Evolutionary conservation across 1,140 invertebrate genomes (phyloP), one percentile per base, ranked within the genome.

Genomic region (Drosophila leontia): DNA sequence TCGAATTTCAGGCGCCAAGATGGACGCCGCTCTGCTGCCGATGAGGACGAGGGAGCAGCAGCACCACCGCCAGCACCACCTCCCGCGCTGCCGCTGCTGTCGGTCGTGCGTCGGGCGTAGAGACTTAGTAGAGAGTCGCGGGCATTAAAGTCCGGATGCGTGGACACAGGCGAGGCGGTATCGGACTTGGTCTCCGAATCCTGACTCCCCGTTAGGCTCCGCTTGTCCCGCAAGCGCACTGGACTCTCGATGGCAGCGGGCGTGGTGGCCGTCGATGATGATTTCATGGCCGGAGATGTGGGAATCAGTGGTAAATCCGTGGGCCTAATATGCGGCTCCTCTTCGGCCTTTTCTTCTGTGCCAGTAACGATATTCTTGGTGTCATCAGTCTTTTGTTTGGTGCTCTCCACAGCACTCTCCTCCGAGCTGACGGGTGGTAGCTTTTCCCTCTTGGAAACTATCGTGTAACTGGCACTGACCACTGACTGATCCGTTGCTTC

Each of bases 1-100:
- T 98, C 97, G 92, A 98, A 96, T 92, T 96, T 96, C 78, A 98
- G 94, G 92, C 97, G 95, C 97, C 97, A 98, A 76, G 97, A 98
- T 3, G 97, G 97, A 91, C 97, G 95, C 71, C 97, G 95, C 93
- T 98, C 97, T 26, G 88, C 80, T 67, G 83, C 78, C 34, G 90
- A 80, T 29, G 60, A 59, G n/a, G 70, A 61, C 9, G 70, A 32
- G 9, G 51, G 34, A 69, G 53, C 74, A 55, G 53, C 74, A 50
- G 51, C 60, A 34, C 41, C 78, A 71, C 42, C 32, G 56, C 42
- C 78, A 50, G 29, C 56, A 50, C 59, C 57, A 23, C 35, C 47
- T 53, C 45, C 67, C 34, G 41, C 67, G 67, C 45, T 45, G 56
- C 67, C 58, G 11, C 19, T 19, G 19, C 26, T 29, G 26, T 29